phyloP scores from a whole-genome alignment of 2,797 vertebrate genomes.

The Notoglanidium macrostoma region DNA sequence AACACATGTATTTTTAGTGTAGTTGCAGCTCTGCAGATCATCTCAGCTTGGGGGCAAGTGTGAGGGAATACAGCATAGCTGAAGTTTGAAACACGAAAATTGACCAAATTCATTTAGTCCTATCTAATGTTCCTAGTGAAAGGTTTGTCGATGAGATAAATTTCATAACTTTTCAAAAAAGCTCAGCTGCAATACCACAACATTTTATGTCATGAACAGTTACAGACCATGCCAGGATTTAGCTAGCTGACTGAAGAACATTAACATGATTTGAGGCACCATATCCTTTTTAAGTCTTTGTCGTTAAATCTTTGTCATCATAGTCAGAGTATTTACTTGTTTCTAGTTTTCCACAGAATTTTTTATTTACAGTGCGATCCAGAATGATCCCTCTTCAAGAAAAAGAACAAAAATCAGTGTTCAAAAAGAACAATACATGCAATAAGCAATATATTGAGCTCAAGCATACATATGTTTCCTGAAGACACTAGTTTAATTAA shows the following conservation, averaged over 20 bases:
- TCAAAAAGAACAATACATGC: neutral
- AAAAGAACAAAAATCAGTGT: neutral
- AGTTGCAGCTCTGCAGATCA: neutral
- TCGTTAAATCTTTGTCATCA: neutral
- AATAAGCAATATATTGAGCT: neutral
- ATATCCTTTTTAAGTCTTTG: neutral
- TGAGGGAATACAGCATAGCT: neutral
- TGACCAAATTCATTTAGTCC: neutral
- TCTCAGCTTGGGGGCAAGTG: neutral
- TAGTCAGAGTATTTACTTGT: neutral
- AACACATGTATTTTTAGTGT: neutral
- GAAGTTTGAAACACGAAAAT: neutral
- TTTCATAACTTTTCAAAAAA: neutral
- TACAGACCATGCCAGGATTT: neutral
- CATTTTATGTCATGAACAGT: neutral
- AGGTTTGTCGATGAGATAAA: neutral
- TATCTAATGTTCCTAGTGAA: neutral
- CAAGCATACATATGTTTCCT: neutral
- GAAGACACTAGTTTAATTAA: neutral
- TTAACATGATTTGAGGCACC: neutral
- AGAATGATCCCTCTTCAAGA: neutral
- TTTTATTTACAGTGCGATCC: neutral
- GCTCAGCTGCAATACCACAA: neutral
- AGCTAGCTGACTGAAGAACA: neutral
- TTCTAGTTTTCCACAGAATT: neutral